Evolutionary conservation across 2,797 vertebrate genomes (phyloP).

Genomic region (Thripadectes ignobilis): DNA sequence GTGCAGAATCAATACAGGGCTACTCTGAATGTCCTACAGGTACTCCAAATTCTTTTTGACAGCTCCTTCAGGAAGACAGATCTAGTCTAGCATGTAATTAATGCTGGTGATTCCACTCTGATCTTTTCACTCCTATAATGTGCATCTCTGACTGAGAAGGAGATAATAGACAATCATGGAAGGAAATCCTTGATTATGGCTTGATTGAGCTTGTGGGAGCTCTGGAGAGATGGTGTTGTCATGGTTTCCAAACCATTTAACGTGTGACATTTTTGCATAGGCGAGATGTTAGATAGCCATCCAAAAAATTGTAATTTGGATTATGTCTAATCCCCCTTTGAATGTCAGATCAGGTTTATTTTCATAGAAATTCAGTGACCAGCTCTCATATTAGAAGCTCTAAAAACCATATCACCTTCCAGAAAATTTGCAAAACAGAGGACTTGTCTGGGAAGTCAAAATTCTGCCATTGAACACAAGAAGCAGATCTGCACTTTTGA

Average conservation of each 20-base stretch:
- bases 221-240: slow-evolving; percentile 69
- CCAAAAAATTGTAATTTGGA: slow-evolving; percentile 51
- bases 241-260: slow-evolving; percentile 68
- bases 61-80: slow-evolving; percentile 40
- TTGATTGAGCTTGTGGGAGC: slow-evolving; percentile 76
- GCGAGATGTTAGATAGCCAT: slow-evolving; percentile 62
- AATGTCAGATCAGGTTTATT: slow-evolving; percentile 37
- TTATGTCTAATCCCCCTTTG: slow-evolving; percentile 6
- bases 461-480: background rate
- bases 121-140: slow-evolving; percentile 69
- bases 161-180: slow-evolving; percentile 78
- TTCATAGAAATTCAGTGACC: slow-evolving; percentile 1
- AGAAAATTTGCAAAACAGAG: background rate
- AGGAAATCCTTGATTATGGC: slow-evolving; percentile 76
- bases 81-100: slow-evolving; percentile 68
- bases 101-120: slow-evolving; percentile 56
- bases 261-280: slow-evolving; percentile 57
- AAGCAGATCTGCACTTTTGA: background rate
- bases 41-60: slow-evolving; percentile 39
- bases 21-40: background rate
- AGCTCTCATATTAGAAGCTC: slow-evolving; percentile 4
- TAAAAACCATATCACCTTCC: slow-evolving; percentile 9
- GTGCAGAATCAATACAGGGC: background rate
- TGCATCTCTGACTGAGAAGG: slow-evolving; percentile 69
- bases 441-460: background rate